These are phyloP conservation scores for Nasonia longicornis DNA, from an alignment of 1,140 invertebrate genomes.

Conservation along the genomic window DNA sequence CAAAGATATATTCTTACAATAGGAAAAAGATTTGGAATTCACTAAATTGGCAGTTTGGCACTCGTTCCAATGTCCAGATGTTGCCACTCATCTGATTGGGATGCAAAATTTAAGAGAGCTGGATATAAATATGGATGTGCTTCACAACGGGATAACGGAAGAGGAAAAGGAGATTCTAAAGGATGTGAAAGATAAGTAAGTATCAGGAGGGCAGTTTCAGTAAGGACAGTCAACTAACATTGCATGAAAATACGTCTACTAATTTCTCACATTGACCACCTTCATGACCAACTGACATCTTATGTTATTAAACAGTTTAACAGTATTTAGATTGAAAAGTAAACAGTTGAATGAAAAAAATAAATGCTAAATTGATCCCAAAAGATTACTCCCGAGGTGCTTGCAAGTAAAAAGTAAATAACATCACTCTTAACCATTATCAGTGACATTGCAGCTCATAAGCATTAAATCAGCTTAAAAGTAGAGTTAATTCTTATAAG, in stretches of 20 bases:
- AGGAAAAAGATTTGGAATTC: conserved; percentile 76
- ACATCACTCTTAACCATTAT: conserved; percentile 11
- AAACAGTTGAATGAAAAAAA: neutral
- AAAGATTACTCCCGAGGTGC: too few relatives aligned
- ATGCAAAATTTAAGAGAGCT: conserved; percentile 75
- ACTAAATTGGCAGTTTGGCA: conserved; percentile 80
- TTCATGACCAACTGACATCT: conserved; percentile 4
- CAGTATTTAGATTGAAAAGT: neutral
- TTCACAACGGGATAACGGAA: conserved; percentile 72
- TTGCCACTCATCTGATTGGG: conserved; percentile 77
- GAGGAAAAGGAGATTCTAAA: conserved; percentile 73
- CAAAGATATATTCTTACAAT: conserved; percentile 12
- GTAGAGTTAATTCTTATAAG: conserved; percentile 16
- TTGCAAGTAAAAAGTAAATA: neutral
- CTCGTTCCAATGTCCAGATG: conserved; percentile 70
- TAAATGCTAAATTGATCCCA: too few relatives aligned
- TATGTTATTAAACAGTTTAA: neutral
- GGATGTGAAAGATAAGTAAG: conserved; percentile 76
- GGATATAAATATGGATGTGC: conserved; percentile 73
- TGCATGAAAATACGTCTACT: neutral
- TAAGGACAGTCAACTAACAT: neutral
- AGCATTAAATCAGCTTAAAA: conserved; percentile 24
- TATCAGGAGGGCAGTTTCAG: conserved; percentile 37
- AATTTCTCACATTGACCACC: neutral
- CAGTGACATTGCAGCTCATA: neutral